A percentile compares a stretch with the other conserved stretches of the same genome.
Evolutionary conservation across 2,888 invertebrate genomes (phyloP).

Genomic region (Cephonodes hylas): DNA sequence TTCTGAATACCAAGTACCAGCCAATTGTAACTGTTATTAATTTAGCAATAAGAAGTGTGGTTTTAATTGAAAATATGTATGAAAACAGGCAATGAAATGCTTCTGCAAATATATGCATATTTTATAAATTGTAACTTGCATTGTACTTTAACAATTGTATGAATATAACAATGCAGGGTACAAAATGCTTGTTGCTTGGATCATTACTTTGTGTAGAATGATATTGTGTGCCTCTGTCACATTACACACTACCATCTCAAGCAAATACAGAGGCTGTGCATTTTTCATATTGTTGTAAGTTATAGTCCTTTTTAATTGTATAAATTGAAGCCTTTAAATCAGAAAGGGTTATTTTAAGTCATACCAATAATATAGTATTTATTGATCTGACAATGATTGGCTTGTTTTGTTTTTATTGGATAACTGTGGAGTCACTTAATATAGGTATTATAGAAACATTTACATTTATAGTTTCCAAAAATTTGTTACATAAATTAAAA

Average conservation of each 20-base stretch:
- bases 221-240: neutral
- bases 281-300: neutral
- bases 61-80: slow-evolving; percentile 8
- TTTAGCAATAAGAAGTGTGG: slow-evolving; percentile 4
- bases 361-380: neutral
- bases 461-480: neutral
- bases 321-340: neutral
- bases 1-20: neutral
- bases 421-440: neutral
- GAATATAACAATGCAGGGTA: neutral
- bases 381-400: neutral
- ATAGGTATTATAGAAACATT: neutral
- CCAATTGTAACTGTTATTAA: slow-evolving; percentile 1
- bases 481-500: neutral
- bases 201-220: neutral
- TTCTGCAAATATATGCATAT: neutral
- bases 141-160: neutral
- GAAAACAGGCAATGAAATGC: neutral
- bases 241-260: neutral
- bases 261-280: neutral
- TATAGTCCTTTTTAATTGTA: neutral
- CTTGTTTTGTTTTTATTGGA: neutral
- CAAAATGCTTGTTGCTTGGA: neutral
- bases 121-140: neutral
- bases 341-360: neutral